Conservation (phyloP, 2,113 vertebrate species). For the Miniopterus natalensis region DNA sequence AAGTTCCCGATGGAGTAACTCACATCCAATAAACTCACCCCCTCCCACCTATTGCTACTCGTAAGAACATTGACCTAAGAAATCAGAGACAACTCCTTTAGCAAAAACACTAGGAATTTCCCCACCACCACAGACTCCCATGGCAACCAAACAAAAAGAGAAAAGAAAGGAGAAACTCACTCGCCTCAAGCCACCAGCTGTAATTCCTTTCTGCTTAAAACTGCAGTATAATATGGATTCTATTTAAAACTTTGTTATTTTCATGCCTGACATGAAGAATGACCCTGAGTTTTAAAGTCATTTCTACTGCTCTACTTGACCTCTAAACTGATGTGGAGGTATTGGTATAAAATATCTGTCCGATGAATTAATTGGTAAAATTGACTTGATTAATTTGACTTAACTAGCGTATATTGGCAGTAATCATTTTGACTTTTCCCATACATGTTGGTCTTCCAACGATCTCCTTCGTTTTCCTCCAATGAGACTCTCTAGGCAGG, state of each 20-base stretch:
- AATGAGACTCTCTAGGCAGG: background rate
- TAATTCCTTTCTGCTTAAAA: slow-evolving; percentile 24
- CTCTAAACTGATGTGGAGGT: background rate
- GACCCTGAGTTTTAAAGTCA: slow-evolving; percentile 23
- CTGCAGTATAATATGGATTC: background rate
- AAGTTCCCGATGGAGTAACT: background rate
- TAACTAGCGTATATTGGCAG: background rate
- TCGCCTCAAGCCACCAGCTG: background rate
- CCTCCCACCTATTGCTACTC: background rate
- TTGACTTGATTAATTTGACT: background rate
- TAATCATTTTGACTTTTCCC: background rate
- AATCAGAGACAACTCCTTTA: slow-evolving; percentile 40
- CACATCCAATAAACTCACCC: slow-evolving; percentile 30
- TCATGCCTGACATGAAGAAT: background rate
- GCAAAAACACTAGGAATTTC: slow-evolving; percentile 63
- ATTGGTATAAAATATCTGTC: background rate
- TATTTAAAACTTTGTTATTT: slow-evolving; percentile 45
- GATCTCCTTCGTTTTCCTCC: background rate
- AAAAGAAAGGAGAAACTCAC: background rate
- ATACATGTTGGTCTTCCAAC: background rate
- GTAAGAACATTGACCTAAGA: slow-evolving; percentile 8
- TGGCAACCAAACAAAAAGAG: slow-evolving; percentile 72
- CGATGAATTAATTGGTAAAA: background rate
- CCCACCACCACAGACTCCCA: slow-evolving; percentile 54
- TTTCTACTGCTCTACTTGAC: background rate